A percentile compares a stretch with the other conserved stretches of the same genome.
Evolutionary conservation across 1,140 invertebrate genomes (phyloP).

Genomic region (Drosophila takahashii): DNA sequence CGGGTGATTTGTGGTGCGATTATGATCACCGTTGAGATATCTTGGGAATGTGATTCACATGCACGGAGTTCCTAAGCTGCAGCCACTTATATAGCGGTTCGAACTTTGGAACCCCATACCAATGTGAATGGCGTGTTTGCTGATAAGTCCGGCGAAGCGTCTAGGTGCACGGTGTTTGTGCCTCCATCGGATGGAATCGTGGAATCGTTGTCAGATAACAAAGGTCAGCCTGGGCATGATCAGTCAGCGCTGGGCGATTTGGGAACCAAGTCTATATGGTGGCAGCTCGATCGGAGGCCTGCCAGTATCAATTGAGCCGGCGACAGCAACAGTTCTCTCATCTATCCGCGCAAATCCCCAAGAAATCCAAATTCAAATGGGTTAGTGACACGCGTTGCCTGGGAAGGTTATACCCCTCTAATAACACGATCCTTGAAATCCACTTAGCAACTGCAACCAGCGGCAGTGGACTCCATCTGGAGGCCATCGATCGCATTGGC

Average conservation of each 20-base stretch:
- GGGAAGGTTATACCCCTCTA: slow-evolving; percentile 3
- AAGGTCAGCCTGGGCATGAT: slow-evolving; percentile 60
- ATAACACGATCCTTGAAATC: slow-evolving; percentile 1
- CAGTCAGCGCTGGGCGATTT: slow-evolving; percentile 46
- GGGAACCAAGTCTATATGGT: slow-evolving; percentile 32
- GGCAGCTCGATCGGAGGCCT: slow-evolving; percentile 14
- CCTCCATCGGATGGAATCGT: slow-evolving; percentile 17
- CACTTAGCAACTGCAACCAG: slow-evolving; percentile 64
- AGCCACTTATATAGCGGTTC: slow-evolving; percentile 16
- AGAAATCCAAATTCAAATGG: slow-evolving; percentile 48
- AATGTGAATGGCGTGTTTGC: slow-evolving; percentile 57
- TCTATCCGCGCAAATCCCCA: neutral
- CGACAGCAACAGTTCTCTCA: slow-evolving; percentile 29
- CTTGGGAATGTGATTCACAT: slow-evolving; percentile 56
- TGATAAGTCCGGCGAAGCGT: slow-evolving; percentile 54
- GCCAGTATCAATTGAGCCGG: slow-evolving; percentile 42
- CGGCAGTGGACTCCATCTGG: slow-evolving; percentile 84
- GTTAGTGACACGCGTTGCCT: slow-evolving; percentile 30
- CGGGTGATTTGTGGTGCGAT: slow-evolving; percentile 31
- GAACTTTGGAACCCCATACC: slow-evolving; percentile 61
- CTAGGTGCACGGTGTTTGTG: slow-evolving; percentile 47
- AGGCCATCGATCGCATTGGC: slow-evolving; percentile 88
- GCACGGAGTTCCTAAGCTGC: slow-evolving; percentile 58
- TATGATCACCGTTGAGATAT: slow-evolving; percentile 31
- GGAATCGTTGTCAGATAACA: slow-evolving; percentile 54